Evolutionary conservation across 1,140 invertebrate species (phyloP), one percentile per base, ranked within the genome.

Genomic region (Drosophila sechellia): DNA sequence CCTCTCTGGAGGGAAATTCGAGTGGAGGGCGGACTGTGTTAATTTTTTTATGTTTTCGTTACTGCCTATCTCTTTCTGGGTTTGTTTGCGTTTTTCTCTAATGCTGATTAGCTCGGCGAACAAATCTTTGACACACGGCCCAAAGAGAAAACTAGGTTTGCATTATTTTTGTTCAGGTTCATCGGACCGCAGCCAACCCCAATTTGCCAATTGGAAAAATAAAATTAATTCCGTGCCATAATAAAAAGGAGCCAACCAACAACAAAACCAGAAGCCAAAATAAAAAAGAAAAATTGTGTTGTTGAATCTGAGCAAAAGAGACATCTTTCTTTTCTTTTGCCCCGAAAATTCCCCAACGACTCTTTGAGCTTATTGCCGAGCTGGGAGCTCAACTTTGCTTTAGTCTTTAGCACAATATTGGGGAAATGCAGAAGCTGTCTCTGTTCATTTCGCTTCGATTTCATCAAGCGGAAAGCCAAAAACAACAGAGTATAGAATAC

Each of bases 401-500:
- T 25, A 4, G 57, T 39, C 27, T 43, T 46, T 20, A 49, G 49
- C 31, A 40, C 40, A 43, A 39, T 35, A 43, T 42, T 43, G 58
- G 59, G 64, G 46, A 35, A 34, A 20, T 11, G 20, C 58, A 31
- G 22, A 69, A 80, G 69, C 80, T 87, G 72, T 58, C 48, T 66
- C 60, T 76, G 77, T 89, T 89, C 84, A 84, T 89, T 90, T 80
- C 69, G 65, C 55, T 80, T 84, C 79, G 68, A 89, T 84, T 89
- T 89, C 75, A 89, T 90, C 84, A 89, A 84, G 80, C 84, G 84
- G 79, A 90, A 89, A 89, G 73, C 69, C 58, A 87, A 65, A 65
- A 65, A 56, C 54, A 72, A 73, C 52, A 55, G 45, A 63, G 25
- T 68, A 79, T 74, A 80, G 60, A 77, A 77, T 65, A 69, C 45